Evolutionary conservation across 1,140 invertebrate genomes (phyloP).

Genomic region (Dufourea novaeangliae): DNA sequence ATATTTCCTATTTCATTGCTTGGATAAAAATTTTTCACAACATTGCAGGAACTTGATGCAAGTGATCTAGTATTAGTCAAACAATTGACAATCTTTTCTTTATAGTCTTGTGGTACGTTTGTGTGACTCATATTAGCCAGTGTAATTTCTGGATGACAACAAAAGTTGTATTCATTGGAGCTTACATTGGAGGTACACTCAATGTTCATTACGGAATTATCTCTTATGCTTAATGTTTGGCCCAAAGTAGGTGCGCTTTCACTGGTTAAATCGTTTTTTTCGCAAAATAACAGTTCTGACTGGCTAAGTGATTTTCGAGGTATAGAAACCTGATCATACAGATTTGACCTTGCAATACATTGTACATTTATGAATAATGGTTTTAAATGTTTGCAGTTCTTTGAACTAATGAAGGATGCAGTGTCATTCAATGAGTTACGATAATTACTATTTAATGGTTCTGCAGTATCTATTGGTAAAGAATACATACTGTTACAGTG

Average conservation of each 20-base stretch:
- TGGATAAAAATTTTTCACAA: slow-evolving; percentile 47
- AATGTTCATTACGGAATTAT: slow-evolving; percentile 50
- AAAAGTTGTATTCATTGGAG: slow-evolving; percentile 42
- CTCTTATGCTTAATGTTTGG: slow-evolving; percentile 26
- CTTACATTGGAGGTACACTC: slow-evolving; percentile 37
- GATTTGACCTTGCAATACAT: slow-evolving; percentile 58
- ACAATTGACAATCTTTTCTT: slow-evolving; percentile 64
- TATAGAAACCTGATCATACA: slow-evolving; percentile 57
- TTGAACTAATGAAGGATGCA: slow-evolving; percentile 67
- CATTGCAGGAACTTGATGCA: slow-evolving; percentile 49
- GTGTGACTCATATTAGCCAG: slow-evolving; percentile 53
- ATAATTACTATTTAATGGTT: slow-evolving; percentile 67
- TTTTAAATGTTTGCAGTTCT: slow-evolving; percentile 68
- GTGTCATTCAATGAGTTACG: slow-evolving; percentile 75
- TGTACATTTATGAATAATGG: slow-evolving; percentile 68
- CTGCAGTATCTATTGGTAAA: slow-evolving; percentile 64
- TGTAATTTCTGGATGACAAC: slow-evolving; percentile 44
- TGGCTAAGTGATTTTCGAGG: slow-evolving; percentile 61
- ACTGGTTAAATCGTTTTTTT: slow-evolving; percentile 59
- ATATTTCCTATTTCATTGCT: slow-evolving; percentile 58
- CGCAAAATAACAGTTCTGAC: slow-evolving; percentile 56
- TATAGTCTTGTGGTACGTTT: slow-evolving; percentile 31
- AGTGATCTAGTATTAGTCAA: slow-evolving; percentile 68
- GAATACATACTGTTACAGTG: slow-evolving; percentile 75
- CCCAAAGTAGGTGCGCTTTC: slow-evolving; percentile 55